Conservation (phyloP, 2,888 invertebrate genomes). For the Tribolium freemani region DNA sequence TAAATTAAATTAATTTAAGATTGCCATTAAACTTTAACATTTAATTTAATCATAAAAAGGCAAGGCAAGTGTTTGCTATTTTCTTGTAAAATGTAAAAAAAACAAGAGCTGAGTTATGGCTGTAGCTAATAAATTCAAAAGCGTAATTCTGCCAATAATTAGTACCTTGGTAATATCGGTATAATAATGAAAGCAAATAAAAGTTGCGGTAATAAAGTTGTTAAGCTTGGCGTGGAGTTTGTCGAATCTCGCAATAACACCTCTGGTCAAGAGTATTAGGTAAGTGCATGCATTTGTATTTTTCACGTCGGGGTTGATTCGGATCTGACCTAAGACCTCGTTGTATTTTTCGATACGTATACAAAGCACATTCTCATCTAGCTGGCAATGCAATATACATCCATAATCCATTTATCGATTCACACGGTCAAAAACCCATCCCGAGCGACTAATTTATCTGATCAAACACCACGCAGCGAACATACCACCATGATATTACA, state of each 20-base stretch:
- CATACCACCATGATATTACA: slow-evolving; percentile 62
- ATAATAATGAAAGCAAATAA: background rate
- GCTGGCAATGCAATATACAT: slow-evolving; percentile 55
- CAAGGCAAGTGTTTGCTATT: too few relatives aligned
- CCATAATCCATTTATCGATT: slow-evolving; percentile 66
- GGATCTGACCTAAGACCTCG: slow-evolving; percentile 51
- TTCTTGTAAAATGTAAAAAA: too few relatives aligned
- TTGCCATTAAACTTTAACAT: too few relatives aligned
- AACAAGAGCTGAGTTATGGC: too few relatives aligned
- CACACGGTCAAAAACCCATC: slow-evolving; percentile 68
- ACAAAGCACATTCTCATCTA: slow-evolving; percentile 53
- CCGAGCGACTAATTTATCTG: slow-evolving; percentile 65
- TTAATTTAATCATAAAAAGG: too few relatives aligned
- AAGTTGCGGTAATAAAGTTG: background rate
- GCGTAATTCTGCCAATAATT: background rate
- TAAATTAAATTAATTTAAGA: too few relatives aligned
- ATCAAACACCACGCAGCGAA: slow-evolving; percentile 62
- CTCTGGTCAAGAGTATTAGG: slow-evolving; percentile 7
- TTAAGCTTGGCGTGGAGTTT: background rate
- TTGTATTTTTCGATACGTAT: slow-evolving; percentile 49
- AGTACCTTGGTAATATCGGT: background rate
- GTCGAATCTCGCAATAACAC: background rate
- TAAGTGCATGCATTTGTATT: slow-evolving; percentile 40
- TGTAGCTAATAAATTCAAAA: background rate
- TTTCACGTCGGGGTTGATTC: slow-evolving; percentile 42